These are phyloP conservation scores for Tubiluchus corallicola DNA, from an alignment of 2,888 invertebrate genomes.

Conservation along the genomic window DNA sequence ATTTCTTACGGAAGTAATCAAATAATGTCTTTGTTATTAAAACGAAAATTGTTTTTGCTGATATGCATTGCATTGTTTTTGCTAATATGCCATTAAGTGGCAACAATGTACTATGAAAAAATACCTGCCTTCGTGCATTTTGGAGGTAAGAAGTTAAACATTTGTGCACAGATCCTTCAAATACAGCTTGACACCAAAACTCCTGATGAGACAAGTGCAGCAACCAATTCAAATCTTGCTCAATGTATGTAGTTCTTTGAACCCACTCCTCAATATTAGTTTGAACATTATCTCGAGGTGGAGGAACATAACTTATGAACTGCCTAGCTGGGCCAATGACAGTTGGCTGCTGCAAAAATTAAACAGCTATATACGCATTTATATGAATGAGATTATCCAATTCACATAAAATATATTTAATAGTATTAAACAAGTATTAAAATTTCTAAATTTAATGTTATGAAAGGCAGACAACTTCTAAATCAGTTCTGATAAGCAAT, in stretches of 20 bases:
- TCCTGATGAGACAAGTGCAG: background rate
- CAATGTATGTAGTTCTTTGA: background rate
- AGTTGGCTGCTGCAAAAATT: background rate
- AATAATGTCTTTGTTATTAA: too few species aligned
- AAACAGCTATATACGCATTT: too few species aligned
- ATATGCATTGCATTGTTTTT: too few species aligned
- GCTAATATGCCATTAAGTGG: too few species aligned
- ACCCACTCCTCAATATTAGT: background rate
- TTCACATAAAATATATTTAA: too few species aligned
- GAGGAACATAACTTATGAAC: background rate
- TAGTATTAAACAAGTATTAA: too few species aligned
- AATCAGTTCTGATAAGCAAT: too few species aligned
- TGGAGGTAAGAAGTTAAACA: background rate
- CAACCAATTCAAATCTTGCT: background rate
- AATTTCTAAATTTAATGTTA: too few species aligned
- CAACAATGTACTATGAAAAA: too few species aligned
- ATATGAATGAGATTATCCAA: too few species aligned
- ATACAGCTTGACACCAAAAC: conserved; percentile 1
- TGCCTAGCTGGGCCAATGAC: background rate
- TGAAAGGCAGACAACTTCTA: too few species aligned
- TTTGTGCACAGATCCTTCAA: background rate
- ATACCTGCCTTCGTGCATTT: conserved; percentile 1
- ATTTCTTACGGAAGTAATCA: background rate
- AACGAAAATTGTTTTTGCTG: too few species aligned
- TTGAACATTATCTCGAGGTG: background rate